Evolutionary conservation across 2,113 vertebrate species (phyloP).

Genomic region (Megaptera novaeangliae): DNA sequence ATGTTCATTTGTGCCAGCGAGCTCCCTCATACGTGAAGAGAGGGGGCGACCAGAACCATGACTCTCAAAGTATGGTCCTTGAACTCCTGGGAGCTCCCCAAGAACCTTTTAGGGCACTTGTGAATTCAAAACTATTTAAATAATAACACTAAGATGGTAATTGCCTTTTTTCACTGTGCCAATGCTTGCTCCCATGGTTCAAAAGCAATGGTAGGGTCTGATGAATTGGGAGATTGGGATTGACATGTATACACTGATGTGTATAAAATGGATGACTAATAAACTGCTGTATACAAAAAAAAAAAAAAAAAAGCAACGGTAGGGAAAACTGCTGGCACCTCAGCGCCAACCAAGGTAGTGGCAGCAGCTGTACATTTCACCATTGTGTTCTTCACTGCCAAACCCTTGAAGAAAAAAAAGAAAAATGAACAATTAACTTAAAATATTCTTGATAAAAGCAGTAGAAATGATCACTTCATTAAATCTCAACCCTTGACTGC

Average conservation of each 20-base stretch:
- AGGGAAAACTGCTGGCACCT: not conserved
- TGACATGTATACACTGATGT: too few relatives aligned
- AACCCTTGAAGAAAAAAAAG: not conserved
- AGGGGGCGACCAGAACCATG: not conserved
- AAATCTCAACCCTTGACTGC: not conserved
- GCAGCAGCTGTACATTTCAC: fast-evolving
- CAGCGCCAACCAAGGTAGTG: not conserved
- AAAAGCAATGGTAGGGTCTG: not conserved
- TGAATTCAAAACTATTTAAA: not conserved
- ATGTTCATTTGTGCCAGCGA: not conserved
- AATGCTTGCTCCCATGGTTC: not conserved
- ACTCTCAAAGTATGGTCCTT: not conserved
- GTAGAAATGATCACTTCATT: not conserved
- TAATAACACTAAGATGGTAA: not conserved
- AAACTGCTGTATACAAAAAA: too few relatives aligned
- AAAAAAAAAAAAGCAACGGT: too few relatives aligned
- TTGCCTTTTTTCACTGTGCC: not conserved
- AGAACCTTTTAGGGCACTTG: not conserved
- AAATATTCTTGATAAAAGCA: not conserved
- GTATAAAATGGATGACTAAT: too few relatives aligned
- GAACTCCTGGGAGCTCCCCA: not conserved
- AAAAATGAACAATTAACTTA: not conserved
- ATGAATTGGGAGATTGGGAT: too few relatives aligned
- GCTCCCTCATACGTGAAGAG: not conserved
- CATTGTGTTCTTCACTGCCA: not conserved